Conservation (phyloP, 2,797 vertebrate species). For the Phataginus tetradactyla region DNA sequence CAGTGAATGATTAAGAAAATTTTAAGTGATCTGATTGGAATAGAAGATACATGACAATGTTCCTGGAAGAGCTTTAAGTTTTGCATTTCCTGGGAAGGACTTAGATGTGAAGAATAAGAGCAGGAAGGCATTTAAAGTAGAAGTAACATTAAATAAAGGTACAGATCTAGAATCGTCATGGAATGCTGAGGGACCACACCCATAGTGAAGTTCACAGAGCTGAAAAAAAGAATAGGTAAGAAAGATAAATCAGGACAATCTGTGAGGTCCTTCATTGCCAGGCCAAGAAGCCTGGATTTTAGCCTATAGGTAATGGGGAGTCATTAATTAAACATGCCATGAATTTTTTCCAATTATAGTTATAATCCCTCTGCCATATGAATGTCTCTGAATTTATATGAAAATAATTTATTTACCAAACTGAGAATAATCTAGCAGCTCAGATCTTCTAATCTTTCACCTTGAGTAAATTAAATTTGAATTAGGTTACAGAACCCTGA, state of each 20-base stretch:
- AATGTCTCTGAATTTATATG: neutral
- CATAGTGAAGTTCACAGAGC: neutral
- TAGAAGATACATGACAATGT: neutral
- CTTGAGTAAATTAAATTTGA: neutral
- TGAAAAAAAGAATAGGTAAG: neutral
- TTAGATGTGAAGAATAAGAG: neutral
- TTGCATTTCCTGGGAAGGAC: neutral
- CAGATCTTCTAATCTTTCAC: neutral
- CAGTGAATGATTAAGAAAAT: neutral
- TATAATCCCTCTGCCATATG: neutral
- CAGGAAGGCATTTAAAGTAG: neutral
- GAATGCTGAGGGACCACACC: neutral
- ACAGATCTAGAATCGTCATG: neutral
- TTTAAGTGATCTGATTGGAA: neutral
- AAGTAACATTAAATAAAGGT: neutral
- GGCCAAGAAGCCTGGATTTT: neutral
- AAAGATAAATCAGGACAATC: neutral
- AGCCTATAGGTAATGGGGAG: neutral
- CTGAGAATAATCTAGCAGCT: neutral
- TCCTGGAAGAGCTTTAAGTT: neutral
- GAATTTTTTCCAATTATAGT: neutral
- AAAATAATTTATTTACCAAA: slow-evolving; percentile 46
- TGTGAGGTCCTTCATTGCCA: neutral
- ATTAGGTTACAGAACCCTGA: neutral
- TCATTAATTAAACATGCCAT: neutral